These are phyloP conservation scores for Periplaneta americana DNA, from an alignment of 1,140 invertebrate genomes.

Conservation along the genomic window DNA sequence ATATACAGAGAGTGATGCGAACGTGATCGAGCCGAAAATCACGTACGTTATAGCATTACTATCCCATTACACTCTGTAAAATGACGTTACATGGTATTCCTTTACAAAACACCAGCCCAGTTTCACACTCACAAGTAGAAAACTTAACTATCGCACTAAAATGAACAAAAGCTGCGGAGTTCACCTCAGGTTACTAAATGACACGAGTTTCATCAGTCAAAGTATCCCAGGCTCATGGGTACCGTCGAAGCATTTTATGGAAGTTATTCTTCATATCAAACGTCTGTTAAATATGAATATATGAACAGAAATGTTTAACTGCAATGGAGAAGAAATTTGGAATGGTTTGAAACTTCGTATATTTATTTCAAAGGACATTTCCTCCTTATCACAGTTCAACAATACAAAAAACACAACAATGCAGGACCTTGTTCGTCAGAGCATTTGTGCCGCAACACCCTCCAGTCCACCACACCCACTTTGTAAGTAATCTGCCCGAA, in stretches of 20 bases:
- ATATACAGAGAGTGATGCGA: conserved; percentile 24
- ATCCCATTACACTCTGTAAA: background rate
- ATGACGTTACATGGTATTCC: too few species aligned
- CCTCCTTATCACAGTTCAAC: background rate
- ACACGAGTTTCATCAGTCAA: background rate
- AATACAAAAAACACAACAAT: too few species aligned
- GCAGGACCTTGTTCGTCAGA: background rate
- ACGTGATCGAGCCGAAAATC: too few species aligned
- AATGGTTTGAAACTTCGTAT: background rate
- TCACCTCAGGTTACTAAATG: background rate
- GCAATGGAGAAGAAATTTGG: background rate
- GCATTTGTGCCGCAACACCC: background rate
- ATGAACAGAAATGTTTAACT: too few species aligned
- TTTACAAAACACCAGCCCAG: background rate
- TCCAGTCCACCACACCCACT: background rate
- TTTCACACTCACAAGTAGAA: background rate
- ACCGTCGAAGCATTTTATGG: too few species aligned
- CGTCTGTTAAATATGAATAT: background rate
- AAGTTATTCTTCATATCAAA: background rate
- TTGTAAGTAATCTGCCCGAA: background rate
- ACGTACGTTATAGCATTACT: background rate
- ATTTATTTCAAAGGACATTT: background rate
- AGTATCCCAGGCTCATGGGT: background rate
- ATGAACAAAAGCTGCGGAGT: background rate
- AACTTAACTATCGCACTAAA: background rate